These are phyloP conservation scores for Antheraea pernyi DNA, from an alignment of 1,140 invertebrate species.

Conservation along the genomic window DNA sequence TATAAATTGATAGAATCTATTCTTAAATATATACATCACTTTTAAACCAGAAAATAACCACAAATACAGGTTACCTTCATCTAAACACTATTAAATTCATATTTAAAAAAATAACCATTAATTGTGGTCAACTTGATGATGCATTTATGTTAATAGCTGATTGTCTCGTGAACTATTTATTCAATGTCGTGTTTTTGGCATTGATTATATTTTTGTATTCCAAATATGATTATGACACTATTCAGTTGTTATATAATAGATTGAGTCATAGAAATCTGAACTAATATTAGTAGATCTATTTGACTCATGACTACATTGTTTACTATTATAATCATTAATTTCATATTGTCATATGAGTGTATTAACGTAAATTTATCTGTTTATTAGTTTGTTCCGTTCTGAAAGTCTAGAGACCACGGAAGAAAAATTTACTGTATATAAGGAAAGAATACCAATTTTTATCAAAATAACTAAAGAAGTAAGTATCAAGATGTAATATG, in stretches of 20 bases:
- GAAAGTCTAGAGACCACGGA: slow-evolving; percentile 82
- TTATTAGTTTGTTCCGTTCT: slow-evolving; percentile 88
- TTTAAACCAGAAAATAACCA: no score
- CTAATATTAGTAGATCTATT: neutral
- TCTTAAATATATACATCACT: no score
- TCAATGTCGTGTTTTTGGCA: neutral
- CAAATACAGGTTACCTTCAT: no score
- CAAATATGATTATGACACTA: neutral
- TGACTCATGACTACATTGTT: neutral
- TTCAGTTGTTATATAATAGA: neutral
- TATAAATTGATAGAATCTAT: no score
- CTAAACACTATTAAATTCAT: no score
- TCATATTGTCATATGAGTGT: no score
- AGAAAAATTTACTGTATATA: slow-evolving; percentile 84
- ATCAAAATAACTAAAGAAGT: slow-evolving; percentile 86
- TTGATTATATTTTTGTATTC: neutral
- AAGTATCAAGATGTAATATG: slow-evolving; percentile 32
- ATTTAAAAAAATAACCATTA: no score
- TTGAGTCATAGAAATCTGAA: neutral
- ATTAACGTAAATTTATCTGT: no score
- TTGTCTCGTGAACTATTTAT: neutral
- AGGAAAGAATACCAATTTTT: slow-evolving; percentile 86
- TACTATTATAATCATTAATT: no score
- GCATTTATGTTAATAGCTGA: neutral
- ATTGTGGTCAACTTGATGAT: neutral